These are phyloP conservation scores for Heterotilapia buettikoferi DNA, from an alignment of 2,113 vertebrate genomes.

Conservation along the genomic window DNA sequence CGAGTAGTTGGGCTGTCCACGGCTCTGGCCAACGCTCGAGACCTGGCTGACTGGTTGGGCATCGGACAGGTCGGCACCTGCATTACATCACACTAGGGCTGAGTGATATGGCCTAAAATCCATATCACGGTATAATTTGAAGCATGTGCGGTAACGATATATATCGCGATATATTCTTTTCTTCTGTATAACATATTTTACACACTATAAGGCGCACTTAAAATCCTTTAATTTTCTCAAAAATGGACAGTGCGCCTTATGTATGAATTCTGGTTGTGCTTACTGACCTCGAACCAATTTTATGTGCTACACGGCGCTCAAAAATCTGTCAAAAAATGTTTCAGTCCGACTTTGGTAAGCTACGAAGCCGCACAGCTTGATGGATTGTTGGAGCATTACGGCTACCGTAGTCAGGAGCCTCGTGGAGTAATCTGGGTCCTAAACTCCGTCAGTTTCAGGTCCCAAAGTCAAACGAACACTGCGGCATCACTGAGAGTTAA, in stretches of 20 bases:
- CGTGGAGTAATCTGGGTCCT: rapidly evolving
- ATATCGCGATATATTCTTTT: neutral
- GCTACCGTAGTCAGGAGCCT: rapidly evolving
- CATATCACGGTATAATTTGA: rapidly evolving
- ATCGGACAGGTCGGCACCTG: constrained; percentile 81
- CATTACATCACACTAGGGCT: neutral
- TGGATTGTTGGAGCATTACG: rapidly evolving
- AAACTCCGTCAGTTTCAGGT: rapidly evolving
- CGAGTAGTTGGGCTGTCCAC: constrained; percentile 96
- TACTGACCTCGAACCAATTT: rapidly evolving
- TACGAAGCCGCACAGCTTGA: rapidly evolving
- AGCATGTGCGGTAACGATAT: rapidly evolving
- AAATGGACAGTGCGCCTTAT: rapidly evolving
- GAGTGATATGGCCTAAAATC: neutral
- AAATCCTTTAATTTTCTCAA: rapidly evolving
- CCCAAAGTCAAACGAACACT: neutral
- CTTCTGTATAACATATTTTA: rapidly evolving
- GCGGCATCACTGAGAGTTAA: rapidly evolving
- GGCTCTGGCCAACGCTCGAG: constrained; percentile 93
- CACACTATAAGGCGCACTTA: rapidly evolving
- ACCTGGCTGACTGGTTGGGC: constrained; percentile 96
- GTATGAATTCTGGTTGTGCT: neutral
- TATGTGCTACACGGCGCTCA: rapidly evolving
- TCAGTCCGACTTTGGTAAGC: rapidly evolving
- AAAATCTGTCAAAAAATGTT: rapidly evolving